Percentiles rank a stretch among this genome's conserved stretches.
Conservation (phyloP, 2,888 invertebrate genomes). For the Aromia moschata region DNA sequence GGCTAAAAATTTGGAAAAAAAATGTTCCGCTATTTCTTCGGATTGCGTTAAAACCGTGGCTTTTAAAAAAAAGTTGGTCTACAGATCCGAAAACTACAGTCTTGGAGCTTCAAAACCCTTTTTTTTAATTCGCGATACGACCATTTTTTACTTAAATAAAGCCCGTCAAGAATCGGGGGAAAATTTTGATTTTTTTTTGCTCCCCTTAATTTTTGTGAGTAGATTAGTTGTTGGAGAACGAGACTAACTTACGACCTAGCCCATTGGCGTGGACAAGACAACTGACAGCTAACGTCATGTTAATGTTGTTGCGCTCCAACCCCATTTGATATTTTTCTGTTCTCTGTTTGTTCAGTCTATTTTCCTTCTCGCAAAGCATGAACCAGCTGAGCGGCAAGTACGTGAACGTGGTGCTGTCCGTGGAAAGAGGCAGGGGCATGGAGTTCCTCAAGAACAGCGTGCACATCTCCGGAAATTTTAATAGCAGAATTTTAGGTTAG, state of each 20-base stretch:
- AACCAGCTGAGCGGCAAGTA: conserved; percentile 71
- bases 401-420: conserved; percentile 73
- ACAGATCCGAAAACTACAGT: too few relatives aligned
- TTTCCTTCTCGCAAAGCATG: conserved; percentile 60
- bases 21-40: too few relatives aligned
- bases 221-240: too few relatives aligned
- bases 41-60: too few relatives aligned
- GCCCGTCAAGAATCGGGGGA: too few relatives aligned
- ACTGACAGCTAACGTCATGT: conserved; percentile 29
- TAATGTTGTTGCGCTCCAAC: conserved; percentile 23
- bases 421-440: conserved; percentile 72
- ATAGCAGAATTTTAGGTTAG: conserved; percentile 54
- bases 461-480: conserved; percentile 57
- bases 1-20: too few relatives aligned
- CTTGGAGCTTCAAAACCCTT: too few relatives aligned
- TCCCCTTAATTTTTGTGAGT: too few relatives aligned
- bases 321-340: conserved; percentile 14
- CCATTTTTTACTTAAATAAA: too few relatives aligned
- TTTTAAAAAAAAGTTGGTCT: too few relatives aligned
- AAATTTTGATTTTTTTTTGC: too few relatives aligned
- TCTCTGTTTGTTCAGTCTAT: conserved; percentile 19
- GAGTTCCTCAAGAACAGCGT: conserved; percentile 54
- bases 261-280: background rate
- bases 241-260: background rate
- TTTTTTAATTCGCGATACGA: too few relatives aligned